Percentiles rank a stretch among this genome's conserved stretches.
phyloP scores from a whole-genome alignment of 2,113 vertebrate genomes.

The Colistium nudipinnis region DNA sequence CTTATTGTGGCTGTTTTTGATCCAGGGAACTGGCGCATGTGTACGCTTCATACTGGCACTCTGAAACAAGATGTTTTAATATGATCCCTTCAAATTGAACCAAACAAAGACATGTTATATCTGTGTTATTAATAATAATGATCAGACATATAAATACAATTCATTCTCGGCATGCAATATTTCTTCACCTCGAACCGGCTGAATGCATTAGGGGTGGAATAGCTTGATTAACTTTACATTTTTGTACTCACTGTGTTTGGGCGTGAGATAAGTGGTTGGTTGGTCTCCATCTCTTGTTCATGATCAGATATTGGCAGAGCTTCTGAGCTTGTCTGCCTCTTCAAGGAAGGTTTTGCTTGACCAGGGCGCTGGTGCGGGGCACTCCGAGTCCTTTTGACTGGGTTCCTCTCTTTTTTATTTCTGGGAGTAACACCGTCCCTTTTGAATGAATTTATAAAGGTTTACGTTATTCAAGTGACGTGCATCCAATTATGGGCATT shows the following conservation, averaged over 20 bases:
- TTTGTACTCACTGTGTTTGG: slow-evolving; percentile 69
- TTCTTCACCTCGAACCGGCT: background rate
- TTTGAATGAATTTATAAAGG: background rate
- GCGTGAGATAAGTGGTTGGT: slow-evolving; percentile 61
- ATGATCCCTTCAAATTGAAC: background rate
- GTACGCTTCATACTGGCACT: slow-evolving; percentile 40
- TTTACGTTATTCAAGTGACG: background rate
- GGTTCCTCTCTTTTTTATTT: slow-evolving; percentile 55
- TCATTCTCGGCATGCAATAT: background rate
- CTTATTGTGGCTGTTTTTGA: slow-evolving; percentile 58
- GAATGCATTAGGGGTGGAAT: background rate
- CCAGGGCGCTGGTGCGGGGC: slow-evolving; percentile 82
- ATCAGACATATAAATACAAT: background rate
- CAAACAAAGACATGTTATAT: background rate
- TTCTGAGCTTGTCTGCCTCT: slow-evolving; percentile 72
- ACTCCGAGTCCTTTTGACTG: slow-evolving; percentile 88
- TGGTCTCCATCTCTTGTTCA: slow-evolving; percentile 17
- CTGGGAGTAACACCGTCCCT: slow-evolving; percentile 38
- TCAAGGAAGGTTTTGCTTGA: slow-evolving; percentile 49
- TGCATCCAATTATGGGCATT: too few species aligned
- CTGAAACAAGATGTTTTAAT: slow-evolving; percentile 43
- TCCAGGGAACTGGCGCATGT: slow-evolving; percentile 77
- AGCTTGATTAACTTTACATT: background rate
- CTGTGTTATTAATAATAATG: background rate
- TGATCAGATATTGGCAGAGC: slow-evolving; percentile 29